Conservation (phyloP, 2,797 vertebrate species). For the Orestias chungarensis region DNA sequence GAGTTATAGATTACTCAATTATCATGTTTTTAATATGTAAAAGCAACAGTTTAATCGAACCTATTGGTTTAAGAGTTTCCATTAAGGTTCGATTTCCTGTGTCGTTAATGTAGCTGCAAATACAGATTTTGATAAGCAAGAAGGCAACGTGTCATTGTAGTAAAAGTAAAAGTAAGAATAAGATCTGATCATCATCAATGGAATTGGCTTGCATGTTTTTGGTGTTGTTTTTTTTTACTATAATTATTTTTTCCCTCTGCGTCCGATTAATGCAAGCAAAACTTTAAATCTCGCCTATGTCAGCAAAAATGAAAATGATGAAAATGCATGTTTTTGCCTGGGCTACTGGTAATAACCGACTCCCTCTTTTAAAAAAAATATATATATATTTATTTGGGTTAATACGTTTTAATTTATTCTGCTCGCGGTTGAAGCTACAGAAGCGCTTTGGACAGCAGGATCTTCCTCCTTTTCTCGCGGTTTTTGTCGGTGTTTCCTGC, state of each 20-base stretch:
- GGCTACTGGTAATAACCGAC: not conserved
- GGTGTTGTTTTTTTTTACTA: not conserved
- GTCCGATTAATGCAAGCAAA: conserved; percentile 16
- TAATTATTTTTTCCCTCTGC: conserved; percentile 19
- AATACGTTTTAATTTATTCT: not conserved
- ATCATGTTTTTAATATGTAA: not conserved
- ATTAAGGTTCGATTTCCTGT: not conserved
- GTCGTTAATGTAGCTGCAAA: not conserved
- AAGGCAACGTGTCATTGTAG: not conserved
- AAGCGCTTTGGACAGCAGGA: not conserved
- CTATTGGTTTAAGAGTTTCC: not conserved
- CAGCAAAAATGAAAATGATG: conserved; percentile 15
- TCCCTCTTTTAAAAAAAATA: not conserved
- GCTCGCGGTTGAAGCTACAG: not conserved
- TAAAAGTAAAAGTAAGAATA: too few species aligned
- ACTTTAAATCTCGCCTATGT: conserved; percentile 41
- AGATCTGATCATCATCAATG: too few species aligned
- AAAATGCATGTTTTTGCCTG: too few species aligned
- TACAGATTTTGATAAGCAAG: too few species aligned
- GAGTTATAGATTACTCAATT: not conserved
- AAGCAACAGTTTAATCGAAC: not conserved
- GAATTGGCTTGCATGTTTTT: not conserved
- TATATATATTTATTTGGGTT: not conserved
- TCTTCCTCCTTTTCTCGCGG: conserved; percentile 42
- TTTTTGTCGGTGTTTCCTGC: conserved; percentile 27